A percentile compares a stretch with the other conserved stretches of the same genome.
Evolutionary conservation across 1,140 invertebrate species (phyloP).

Genomic region (Eciton burchellii): DNA sequence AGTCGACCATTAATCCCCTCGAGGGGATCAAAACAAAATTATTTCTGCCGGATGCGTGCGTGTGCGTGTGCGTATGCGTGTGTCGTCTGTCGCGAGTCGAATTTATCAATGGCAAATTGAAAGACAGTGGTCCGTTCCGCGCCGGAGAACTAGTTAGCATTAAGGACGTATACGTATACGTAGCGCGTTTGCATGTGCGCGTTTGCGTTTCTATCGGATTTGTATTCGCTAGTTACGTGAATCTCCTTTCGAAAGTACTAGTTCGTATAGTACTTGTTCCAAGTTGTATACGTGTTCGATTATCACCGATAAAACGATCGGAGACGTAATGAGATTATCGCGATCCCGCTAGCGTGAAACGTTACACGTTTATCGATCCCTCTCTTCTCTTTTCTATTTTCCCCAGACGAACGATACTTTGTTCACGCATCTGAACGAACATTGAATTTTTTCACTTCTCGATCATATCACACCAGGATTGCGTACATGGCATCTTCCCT

Average conservation of each 20-base stretch:
- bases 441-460: too few relatives aligned
- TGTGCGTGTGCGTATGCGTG: not conserved
- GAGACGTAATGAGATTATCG: not conserved
- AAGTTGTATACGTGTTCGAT: not conserved
- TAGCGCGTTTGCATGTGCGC: too few relatives aligned
- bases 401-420: not conserved
- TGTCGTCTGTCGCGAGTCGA: not conserved
- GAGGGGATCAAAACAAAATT: slow-evolving; percentile 53
- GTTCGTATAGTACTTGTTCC: not conserved
- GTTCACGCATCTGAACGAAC: not conserved
- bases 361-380: not conserved
- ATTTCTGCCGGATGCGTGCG: not conserved
- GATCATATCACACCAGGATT: too few relatives aligned
- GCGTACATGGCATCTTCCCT: too few relatives aligned
- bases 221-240: slow-evolving; percentile 7
- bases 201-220: too few relatives aligned
- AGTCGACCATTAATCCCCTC: slow-evolving; percentile 60
- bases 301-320: not conserved
- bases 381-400: not conserved
- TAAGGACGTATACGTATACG: too few relatives aligned
- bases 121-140: slow-evolving; percentile 2
- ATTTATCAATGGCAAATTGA: slow-evolving; percentile 29
- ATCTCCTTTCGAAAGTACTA: not conserved
- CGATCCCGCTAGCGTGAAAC: slow-evolving; percentile 6
- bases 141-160: not conserved